A percentile compares a stretch with the other conserved stretches of the same genome.
Evolutionary conservation across 2,888 invertebrate genomes (phyloP).

Genomic region (Falcaria lacertinaria): DNA sequence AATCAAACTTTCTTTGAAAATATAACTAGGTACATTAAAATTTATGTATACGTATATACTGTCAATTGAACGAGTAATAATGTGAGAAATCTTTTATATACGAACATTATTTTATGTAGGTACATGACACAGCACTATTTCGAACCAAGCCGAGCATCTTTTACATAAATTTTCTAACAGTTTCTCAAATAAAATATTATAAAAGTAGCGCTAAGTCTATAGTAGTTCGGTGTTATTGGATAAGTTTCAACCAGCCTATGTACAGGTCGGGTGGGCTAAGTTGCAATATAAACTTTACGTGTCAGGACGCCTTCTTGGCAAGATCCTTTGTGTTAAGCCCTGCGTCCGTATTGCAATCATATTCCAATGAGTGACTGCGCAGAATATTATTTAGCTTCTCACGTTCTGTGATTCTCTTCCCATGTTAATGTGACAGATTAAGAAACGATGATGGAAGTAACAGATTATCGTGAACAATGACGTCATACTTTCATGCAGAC

Average conservation of each 20-base stretch:
- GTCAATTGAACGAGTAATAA: too few relatives aligned
- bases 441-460: too few relatives aligned
- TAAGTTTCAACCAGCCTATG: constrained; percentile 59
- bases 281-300: constrained; percentile 61
- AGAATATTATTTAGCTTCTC: too few relatives aligned
- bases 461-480: too few relatives aligned
- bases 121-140: not conserved
- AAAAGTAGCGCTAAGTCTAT: constrained; percentile 33
- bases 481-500: too few relatives aligned
- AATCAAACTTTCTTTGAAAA: too few relatives aligned
- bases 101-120: not conserved
- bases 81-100: too few relatives aligned
- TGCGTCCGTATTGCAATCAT: too few relatives aligned
- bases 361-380: too few relatives aligned
- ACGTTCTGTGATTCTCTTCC: too few relatives aligned
- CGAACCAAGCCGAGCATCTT: constrained; percentile 2
- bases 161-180: constrained; percentile 24
- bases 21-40: not conserved
- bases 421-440: too few relatives aligned
- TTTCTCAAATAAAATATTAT: constrained; percentile 38
- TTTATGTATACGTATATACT: not conserved
- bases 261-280: constrained; percentile 54
- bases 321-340: too few relatives aligned
- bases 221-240: constrained; percentile 61
- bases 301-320: not conserved